phyloP scores from a whole-genome alignment of 2,888 invertebrate species.

The Carabus problematicus region DNA sequence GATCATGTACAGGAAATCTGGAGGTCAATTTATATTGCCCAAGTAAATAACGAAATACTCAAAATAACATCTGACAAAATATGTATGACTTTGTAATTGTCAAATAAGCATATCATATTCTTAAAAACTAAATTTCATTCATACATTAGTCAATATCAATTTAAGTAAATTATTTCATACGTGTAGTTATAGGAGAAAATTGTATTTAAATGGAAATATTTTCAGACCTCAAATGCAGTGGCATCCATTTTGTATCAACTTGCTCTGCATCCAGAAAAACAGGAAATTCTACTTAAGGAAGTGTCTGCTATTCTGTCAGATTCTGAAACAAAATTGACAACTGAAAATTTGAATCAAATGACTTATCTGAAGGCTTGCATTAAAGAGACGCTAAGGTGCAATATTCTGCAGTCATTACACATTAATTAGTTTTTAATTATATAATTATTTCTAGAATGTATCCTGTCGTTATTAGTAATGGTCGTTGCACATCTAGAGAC shows the following conservation, averaged over 20 bases:
- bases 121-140: no score
- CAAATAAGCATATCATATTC: no score
- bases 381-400: slow-evolving; percentile 75
- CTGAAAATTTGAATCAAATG: slow-evolving; percentile 68
- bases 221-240: slow-evolving; percentile 78
- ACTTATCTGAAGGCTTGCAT: slow-evolving; percentile 75
- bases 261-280: slow-evolving; percentile 70
- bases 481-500: slow-evolving; percentile 73
- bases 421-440: slow-evolving; percentile 13
- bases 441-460: slow-evolving; percentile 66
- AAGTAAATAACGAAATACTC: slow-evolving; percentile 18
- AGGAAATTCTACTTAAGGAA: slow-evolving; percentile 69
- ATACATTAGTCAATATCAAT: no score
- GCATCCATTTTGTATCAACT: slow-evolving; percentile 77
- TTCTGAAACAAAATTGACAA: slow-evolving; percentile 60
- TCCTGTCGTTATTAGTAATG: slow-evolving; percentile 79
- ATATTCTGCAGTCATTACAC: background rate
- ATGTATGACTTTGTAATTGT: no score
- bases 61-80: no score
- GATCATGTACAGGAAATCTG: no score
- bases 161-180: slow-evolving; percentile 1
- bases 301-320: slow-evolving; percentile 61
- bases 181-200: background rate
- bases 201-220: background rate
- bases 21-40: no score